These are phyloP conservation scores for Metaphire vulgaris DNA, from an alignment of 1,140 invertebrate genomes.

Conservation along the genomic window DNA sequence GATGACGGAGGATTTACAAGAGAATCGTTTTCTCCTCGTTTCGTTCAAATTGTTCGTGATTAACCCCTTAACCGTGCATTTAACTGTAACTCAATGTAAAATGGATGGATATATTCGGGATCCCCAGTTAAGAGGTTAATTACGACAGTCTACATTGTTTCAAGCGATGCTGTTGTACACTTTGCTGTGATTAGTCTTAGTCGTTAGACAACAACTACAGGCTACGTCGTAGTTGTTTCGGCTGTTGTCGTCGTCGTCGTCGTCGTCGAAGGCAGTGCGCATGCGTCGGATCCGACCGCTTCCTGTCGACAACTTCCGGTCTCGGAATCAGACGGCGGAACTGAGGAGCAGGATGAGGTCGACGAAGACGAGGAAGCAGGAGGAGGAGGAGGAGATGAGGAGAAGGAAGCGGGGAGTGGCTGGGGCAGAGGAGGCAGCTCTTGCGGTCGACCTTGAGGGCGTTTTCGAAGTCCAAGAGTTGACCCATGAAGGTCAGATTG, in stretches of 20 bases:
- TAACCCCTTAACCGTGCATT: no score
- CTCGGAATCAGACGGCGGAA: background rate
- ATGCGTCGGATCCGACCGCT: background rate
- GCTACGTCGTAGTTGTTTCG: background rate
- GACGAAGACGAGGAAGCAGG: background rate
- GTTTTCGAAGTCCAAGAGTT: slow-evolving; percentile 73
- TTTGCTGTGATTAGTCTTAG: no score
- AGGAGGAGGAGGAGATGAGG: background rate
- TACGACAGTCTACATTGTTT: no score
- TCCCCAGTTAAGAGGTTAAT: no score
- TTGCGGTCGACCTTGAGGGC: background rate
- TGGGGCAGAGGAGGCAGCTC: background rate
- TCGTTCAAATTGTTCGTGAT: no score
- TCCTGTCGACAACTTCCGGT: background rate
- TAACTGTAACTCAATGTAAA: no score
- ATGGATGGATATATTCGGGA: no score
- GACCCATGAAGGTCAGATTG: slow-evolving; percentile 97
- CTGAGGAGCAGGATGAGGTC: background rate
- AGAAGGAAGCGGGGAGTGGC: background rate
- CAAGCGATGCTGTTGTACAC: no score
- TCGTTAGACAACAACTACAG: no score
- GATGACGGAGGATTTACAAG: no score
- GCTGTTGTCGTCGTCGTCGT: no score
- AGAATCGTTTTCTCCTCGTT: no score
- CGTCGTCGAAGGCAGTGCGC: background rate